Base-by-base conservation (phyloP, 2,113 vertebrate species). In the Shinisaurus crocodilurus region DNA sequence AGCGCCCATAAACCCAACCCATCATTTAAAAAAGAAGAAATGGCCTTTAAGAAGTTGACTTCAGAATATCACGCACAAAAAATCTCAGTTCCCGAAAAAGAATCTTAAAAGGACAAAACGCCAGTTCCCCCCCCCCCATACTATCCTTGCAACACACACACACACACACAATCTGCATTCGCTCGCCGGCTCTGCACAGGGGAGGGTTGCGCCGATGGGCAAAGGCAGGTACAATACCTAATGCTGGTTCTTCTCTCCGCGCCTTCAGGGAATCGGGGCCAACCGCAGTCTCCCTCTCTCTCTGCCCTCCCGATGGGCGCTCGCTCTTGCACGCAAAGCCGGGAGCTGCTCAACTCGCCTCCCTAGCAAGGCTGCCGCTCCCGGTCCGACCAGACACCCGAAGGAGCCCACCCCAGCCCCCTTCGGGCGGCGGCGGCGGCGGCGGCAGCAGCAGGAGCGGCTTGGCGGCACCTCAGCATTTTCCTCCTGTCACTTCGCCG, bases 191-290 rank as follows among this genome's bases (percentile, higher is more conserved):
- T 48, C 34, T 88, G 72, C 89, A 82, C 90, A 12, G 45, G 23
- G 48, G 45, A 3, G 15, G 87, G 34, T 65, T 37, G 63, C 25
- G 67, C 50, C 29, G 15, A 5, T 13, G 48, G 63, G 76, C 43
- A 93, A n/a, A 93, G 90, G 34, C 87, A 91, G 93, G 89, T 45
- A 91, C 92, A 45, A 89, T 97, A 97, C 98, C 97, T 98, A 96
- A 93, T 85, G 90, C 94, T 95, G 96, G 96, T 91, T 91, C 96
- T 93, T 94, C 97, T 94, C 93, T 93, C 97, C 96, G 96, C 96
- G 97, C 89, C 95, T 96, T 97, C 97, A 95, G 95, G 94, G 90
- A 97, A 97, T 98, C 98, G 97, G 89, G 96, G 98, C 97, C 98
- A 96, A 94, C 98, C 97, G 98, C 98, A 97, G 98, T 97, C 97